Evolutionary conservation across 1,140 invertebrate genomes (phyloP).

Genomic region (Drosophila persimilis): DNA sequence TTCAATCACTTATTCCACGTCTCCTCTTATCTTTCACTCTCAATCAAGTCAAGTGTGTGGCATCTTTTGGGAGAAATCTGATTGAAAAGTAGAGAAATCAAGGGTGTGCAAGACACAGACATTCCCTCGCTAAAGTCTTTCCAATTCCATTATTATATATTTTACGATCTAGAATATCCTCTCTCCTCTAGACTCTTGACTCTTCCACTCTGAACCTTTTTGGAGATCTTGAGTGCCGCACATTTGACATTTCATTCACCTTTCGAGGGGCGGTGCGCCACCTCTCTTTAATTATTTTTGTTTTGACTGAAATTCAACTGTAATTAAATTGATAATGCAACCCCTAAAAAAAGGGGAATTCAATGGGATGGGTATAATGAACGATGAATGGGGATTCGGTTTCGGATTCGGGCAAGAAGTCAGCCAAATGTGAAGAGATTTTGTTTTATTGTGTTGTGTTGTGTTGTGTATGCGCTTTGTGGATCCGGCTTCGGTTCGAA

Average conservation of each 20-base stretch:
- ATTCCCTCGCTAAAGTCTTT: not conserved
- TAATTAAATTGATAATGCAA: slow-evolving; percentile 57
- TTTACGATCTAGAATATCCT: slow-evolving; percentile 16
- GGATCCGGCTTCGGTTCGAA: slow-evolving; percentile 39
- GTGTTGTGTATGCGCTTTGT: slow-evolving; percentile 27
- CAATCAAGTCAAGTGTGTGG: slow-evolving; percentile 4
- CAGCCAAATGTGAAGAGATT: slow-evolving; percentile 67
- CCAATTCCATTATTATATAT: slow-evolving; percentile 41
- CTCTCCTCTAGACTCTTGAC: not conserved
- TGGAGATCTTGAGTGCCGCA: not conserved
- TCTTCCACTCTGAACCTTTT: slow-evolving; percentile 1
- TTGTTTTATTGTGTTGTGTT: slow-evolving; percentile 18
- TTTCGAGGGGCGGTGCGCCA: slow-evolving; percentile 31
- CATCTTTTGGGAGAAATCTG: slow-evolving; percentile 21
- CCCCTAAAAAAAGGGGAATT: not conserved
- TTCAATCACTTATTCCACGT: slow-evolving; percentile 24
- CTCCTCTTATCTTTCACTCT: slow-evolving; percentile 2
- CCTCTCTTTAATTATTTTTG: slow-evolving; percentile 44
- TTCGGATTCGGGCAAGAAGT: slow-evolving; percentile 32
- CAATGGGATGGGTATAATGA: slow-evolving; percentile 36
- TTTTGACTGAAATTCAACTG: slow-evolving; percentile 39
- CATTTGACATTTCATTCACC: slow-evolving; percentile 77
- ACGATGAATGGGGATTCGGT: slow-evolving; percentile 3
- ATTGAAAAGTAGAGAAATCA: slow-evolving; percentile 6
- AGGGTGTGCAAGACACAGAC: not conserved